phyloP scores from a whole-genome alignment of 2,113 vertebrate genomes.

The Ceratotherium simum region DNA sequence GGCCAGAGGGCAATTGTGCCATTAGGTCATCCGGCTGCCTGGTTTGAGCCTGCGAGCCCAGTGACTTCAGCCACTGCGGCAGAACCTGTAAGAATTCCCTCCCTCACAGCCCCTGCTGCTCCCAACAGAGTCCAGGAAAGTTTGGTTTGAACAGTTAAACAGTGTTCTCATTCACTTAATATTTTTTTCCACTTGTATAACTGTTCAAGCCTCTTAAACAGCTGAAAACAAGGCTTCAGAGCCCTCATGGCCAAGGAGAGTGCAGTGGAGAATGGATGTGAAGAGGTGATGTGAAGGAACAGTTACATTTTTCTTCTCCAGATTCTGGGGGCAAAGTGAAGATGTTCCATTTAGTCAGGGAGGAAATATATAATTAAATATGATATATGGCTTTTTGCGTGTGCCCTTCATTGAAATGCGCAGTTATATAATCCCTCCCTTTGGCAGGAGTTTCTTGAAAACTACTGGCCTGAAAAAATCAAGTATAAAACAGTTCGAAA shows the following conservation, averaged over 20 bases:
- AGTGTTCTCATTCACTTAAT: neutral
- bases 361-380: conserved; percentile 20
- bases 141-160: neutral
- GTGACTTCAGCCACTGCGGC: neutral
- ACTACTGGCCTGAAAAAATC: conserved; percentile 29
- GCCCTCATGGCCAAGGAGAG: neutral
- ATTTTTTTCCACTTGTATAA: neutral
- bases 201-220: neutral
- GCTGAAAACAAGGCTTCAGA: neutral
- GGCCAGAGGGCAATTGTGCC: neutral
- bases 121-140: neutral
- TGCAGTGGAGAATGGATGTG: neutral
- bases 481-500: conserved; percentile 27
- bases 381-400: neutral
- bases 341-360: neutral
- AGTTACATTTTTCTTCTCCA: neutral
- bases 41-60: neutral
- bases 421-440: conserved; percentile 20
- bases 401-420: neutral
- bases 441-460: conserved; percentile 43
- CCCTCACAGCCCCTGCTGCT: neutral
- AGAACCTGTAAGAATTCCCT: neutral
- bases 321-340: neutral
- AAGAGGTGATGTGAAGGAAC: neutral
- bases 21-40: neutral